Evolutionary conservation across 2,113 vertebrate species (phyloP).

Genomic region (Pelodiscus sinensis): DNA sequence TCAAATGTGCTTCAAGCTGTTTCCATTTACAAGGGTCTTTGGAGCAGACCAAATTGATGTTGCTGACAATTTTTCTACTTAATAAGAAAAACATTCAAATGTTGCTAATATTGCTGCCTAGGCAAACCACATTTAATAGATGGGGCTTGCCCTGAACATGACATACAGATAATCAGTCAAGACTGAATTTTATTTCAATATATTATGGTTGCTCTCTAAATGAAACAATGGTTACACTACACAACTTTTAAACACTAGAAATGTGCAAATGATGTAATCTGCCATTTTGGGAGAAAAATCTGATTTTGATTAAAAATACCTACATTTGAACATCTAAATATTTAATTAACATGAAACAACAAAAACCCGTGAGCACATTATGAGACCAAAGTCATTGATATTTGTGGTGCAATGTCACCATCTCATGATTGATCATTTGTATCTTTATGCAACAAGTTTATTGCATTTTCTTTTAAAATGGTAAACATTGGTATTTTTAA

Average conservation of each 20-base stretch:
- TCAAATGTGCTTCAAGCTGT: conserved; percentile 68
- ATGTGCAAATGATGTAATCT: conserved; percentile 83
- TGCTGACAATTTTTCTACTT: conserved; percentile 84
- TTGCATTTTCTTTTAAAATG: conserved; percentile 73
- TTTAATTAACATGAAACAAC: conserved; percentile 72
- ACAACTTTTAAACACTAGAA: conserved; percentile 80
- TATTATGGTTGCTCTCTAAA: conserved; percentile 85
- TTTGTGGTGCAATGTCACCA: conserved; percentile 25
- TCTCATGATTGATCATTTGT: conserved; percentile 71
- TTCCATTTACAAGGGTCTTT: conserved; percentile 76
- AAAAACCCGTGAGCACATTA: conserved; percentile 64
- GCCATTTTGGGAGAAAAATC: conserved; percentile 71
- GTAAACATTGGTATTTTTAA: conserved; percentile 68
- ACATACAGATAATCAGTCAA: conserved; percentile 82
- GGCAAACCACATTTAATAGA: conserved; percentile 84
- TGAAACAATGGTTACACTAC: conserved; percentile 85
- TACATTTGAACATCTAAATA: conserved; percentile 72
- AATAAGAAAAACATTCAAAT: conserved; percentile 90
- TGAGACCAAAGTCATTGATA: conserved; percentile 55
- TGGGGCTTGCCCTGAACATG: conserved; percentile 81
- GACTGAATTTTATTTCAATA: conserved; percentile 85
- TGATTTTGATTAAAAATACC: conserved; percentile 76
- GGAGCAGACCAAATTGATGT: conserved; percentile 73
- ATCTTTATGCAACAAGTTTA: conserved; percentile 71
- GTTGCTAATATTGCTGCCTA: conserved; percentile 85